A percentile compares a stretch with the other conserved stretches of the same genome.
Conservation (phyloP, 2,888 invertebrate genomes). For the Quadroppia sp. region DNA sequence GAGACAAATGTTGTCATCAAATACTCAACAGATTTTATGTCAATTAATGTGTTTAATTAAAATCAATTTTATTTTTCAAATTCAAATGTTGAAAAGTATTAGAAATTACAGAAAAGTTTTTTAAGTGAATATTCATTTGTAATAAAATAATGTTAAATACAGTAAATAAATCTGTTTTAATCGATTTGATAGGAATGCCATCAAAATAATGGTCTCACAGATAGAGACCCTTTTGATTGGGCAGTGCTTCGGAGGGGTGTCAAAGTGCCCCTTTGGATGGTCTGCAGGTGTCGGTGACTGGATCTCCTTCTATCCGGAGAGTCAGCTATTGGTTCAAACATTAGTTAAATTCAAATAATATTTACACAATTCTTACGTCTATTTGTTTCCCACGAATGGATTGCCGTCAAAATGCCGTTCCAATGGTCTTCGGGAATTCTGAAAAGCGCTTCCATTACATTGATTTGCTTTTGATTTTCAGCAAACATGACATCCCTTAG, state of each 20-base stretch:
- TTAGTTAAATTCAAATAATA: background rate
- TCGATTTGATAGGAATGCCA: background rate
- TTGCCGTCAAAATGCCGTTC: slow-evolving; percentile 23
- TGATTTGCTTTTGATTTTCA: slow-evolving; percentile 45
- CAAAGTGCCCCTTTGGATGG: slow-evolving; percentile 18
- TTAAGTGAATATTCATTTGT: too few species aligned
- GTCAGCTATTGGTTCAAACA: background rate
- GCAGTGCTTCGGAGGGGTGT: background rate
- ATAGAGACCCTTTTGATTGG: slow-evolving; percentile 16
- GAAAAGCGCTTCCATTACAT: slow-evolving; percentile 44
- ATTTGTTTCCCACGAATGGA: background rate
- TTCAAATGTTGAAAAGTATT: too few species aligned
- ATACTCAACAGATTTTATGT: too few species aligned
- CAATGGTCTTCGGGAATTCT: slow-evolving; percentile 37
- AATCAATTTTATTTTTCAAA: too few species aligned
- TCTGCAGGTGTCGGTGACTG: background rate
- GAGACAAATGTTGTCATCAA: too few species aligned
- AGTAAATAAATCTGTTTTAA: background rate
- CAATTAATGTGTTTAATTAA: too few species aligned
- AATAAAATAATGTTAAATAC: too few species aligned
- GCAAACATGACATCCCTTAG: slow-evolving; percentile 38
- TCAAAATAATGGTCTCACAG: slow-evolving; percentile 30
- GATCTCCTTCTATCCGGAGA: background rate
- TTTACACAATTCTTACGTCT: slow-evolving; percentile 4
- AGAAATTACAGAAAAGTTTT: too few species aligned